Base-by-base conservation (phyloP, 2,888 invertebrate genomes). In the Onchidella celtica region DNA sequence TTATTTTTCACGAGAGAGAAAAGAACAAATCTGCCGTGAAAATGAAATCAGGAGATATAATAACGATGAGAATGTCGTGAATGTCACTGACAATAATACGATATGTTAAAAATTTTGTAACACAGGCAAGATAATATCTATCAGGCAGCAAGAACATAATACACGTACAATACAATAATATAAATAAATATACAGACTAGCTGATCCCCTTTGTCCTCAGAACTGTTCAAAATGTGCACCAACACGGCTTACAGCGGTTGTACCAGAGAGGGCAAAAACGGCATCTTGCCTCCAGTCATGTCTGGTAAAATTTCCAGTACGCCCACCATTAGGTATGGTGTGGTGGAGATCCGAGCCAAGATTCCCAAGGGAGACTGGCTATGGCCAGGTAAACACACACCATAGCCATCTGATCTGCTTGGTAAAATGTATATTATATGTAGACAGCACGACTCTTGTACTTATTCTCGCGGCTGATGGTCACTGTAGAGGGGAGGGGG, bases 351-450 rank as follows among this genome's bases (percentile, higher is more conserved):
- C 21, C 68, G 79, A 11, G 82, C 82, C 2, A 65, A 61, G 17
- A 79, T 82, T 2, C 82, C 82, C 32, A 68, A 27, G 27, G 82
- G 82, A 11, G 82, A 82, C 75, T 82, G 82, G 82, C 24, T 82
- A 11, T 82, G 82, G 82, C 82, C 82, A 55, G 82, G 82, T 82
- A 36, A 27, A 74, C 27, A 4, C 4, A 14, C 2, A 38, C n/a
- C n/a, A n/a, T n/a, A n/a, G n/a, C n/a, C n/a, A n/a, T n/a, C n/a
- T n/a, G n/a, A n/a, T n/a, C n/a, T n/a, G n/a, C n/a, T n/a, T n/a
- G n/a, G n/a, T 47, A 47, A 47, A 47, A 11, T 47, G 47, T 47
- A 47, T 47, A 47, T 47, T 47, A 17, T 47, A 11, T 11, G 47
- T 47, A 47, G 6, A 47, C 17, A n/a, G n/a, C n/a, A n/a, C n/a